Evolutionary conservation across 2,113 vertebrate species (phyloP).

Genomic region (Bambusicola thoracicus): DNA sequence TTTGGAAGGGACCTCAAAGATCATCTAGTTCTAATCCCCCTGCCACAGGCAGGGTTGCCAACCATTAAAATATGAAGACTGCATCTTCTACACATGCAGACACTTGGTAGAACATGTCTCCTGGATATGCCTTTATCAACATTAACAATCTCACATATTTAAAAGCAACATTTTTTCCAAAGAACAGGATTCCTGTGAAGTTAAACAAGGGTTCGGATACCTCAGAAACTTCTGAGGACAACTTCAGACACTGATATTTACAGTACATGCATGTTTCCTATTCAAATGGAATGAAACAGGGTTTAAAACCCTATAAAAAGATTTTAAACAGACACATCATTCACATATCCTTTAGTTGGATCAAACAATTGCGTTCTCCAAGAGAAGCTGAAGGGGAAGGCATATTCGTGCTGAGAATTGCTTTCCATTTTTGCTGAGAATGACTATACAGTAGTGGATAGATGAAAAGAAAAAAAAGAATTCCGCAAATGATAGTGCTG

Average conservation of each 20-base stretch:
- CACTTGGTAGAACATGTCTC: not conserved
- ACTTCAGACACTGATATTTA: not conserved
- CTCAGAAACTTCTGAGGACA: not conserved
- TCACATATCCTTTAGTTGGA: not conserved
- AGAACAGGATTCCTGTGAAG: not conserved
- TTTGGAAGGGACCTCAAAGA: too few relatives aligned
- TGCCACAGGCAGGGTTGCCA: too few relatives aligned
- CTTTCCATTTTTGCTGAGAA: not conserved
- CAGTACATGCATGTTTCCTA: not conserved
- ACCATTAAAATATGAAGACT: not conserved
- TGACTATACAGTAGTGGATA: not conserved
- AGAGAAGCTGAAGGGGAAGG: not conserved
- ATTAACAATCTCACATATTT: not conserved
- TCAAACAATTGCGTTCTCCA: not conserved
- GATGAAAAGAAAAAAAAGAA: not conserved
- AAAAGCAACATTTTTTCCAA: not conserved
- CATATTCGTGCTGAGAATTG: not conserved
- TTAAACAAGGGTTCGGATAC: not conserved
- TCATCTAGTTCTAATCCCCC: too few relatives aligned
- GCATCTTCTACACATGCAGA: not conserved
- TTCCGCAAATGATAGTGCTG: not conserved
- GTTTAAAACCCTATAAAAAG: not conserved
- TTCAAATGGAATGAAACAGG: not conserved
- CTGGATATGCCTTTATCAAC: not conserved
- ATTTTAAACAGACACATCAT: not conserved